A percentile compares a stretch with the other conserved stretches of the same genome.
Conservation (phyloP, 2,797 vertebrate genomes). For the Sebastes hubbsi region DNA sequence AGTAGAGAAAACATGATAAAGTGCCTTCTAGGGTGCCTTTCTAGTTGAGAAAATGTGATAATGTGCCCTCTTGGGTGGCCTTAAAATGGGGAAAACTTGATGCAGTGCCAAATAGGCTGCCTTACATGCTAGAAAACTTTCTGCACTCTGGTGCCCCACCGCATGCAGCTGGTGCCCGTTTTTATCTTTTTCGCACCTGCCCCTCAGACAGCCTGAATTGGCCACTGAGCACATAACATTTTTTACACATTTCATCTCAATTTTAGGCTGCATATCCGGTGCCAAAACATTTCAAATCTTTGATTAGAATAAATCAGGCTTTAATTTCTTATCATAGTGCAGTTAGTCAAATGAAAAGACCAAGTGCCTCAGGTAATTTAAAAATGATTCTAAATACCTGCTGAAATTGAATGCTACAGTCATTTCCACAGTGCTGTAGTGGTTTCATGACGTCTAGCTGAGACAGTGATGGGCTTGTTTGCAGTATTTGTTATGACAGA, state of each 20-base stretch:
- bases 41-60: no score
- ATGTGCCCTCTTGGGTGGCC: no score
- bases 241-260: constrained; percentile 4
- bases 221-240: neutral
- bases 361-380: neutral
- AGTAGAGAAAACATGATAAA: no score
- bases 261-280: neutral
- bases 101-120: no score
- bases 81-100: no score
- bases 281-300: neutral
- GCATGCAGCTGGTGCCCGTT: neutral
- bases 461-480: neutral
- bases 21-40: no score
- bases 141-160: no score
- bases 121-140: no score
- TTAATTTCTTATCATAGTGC: constrained; percentile 1
- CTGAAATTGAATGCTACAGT: neutral
- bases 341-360: constrained; percentile 12
- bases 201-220: neutral
- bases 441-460: neutral
- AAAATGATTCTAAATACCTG: neutral
- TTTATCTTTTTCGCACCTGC: neutral
- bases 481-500: neutral
- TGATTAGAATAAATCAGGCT: neutral
- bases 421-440: neutral